These are phyloP conservation scores for Lepus americanus DNA, from an alignment of 2,113 vertebrate genomes.

Conservation along the genomic window DNA sequence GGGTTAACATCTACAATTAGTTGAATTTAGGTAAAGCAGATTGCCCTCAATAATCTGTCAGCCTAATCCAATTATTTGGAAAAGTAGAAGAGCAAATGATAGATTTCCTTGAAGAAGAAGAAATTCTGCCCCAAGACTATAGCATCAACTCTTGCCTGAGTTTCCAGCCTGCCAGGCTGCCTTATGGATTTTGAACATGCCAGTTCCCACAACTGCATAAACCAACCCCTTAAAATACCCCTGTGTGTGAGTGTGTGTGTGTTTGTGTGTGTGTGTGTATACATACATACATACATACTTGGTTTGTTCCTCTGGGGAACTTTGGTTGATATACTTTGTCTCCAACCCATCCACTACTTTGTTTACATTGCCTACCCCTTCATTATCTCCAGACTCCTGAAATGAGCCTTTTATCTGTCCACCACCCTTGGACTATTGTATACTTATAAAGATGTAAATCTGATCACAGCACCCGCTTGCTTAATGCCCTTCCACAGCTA, in stretches of 20 bases:
- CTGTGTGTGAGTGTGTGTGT: not conserved
- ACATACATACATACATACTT: not conserved
- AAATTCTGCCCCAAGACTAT: not conserved
- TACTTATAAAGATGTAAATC: not conserved
- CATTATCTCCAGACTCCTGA: not conserved
- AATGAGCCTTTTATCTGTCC: not conserved
- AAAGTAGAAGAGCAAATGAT: not conserved
- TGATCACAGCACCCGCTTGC: not conserved
- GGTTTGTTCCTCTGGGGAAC: not conserved
- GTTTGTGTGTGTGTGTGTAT: not conserved
- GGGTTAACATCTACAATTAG: not conserved
- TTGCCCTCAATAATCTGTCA: not conserved
- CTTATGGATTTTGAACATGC: not conserved
- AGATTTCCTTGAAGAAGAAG: not conserved
- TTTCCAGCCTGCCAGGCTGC: not conserved
- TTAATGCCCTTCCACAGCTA: not conserved
- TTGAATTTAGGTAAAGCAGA: slow-evolving; percentile 5
- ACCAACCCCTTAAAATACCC: not conserved
- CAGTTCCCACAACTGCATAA: not conserved
- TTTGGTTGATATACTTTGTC: not conserved
- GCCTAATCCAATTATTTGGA: not conserved
- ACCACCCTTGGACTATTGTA: not conserved
- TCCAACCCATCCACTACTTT: not conserved
- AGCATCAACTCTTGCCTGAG: not conserved
- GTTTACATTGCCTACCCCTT: not conserved